Evolutionary conservation across 2,797 vertebrate genomes (phyloP).

Genomic region (Enteromius argenteus): DNA sequence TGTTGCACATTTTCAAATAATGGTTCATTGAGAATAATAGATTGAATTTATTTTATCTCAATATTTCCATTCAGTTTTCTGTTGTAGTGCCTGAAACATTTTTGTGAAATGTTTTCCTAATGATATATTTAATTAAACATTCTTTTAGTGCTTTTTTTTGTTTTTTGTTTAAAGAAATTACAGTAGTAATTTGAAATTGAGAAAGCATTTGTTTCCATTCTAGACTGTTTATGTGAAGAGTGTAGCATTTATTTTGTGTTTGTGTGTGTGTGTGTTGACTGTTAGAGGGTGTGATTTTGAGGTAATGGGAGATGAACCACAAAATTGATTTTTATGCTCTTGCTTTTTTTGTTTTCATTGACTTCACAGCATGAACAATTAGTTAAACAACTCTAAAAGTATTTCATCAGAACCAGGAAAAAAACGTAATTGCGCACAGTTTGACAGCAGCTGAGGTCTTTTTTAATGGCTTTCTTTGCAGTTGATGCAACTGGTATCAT

Average conservation of each 20-base stretch:
- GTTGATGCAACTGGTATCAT: slow-evolving; percentile 34
- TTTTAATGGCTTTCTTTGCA: slow-evolving; percentile 33
- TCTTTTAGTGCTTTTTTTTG: not conserved
- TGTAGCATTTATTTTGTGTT: not conserved
- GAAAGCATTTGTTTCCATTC: not conserved
- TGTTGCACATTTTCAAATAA: slow-evolving; percentile 33
- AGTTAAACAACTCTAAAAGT: slow-evolving; percentile 65
- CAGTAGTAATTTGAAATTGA: not conserved
- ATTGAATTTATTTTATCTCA: not conserved
- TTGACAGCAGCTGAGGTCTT: slow-evolving; percentile 57
- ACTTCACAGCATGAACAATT: slow-evolving; percentile 63
- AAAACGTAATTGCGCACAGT: slow-evolving; percentile 59
- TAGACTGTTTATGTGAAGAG: not conserved
- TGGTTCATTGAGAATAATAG: slow-evolving; percentile 17
- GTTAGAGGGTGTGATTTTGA: slow-evolving; percentile 47
- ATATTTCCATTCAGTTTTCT: slow-evolving; percentile 10
- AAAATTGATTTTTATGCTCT: slow-evolving; percentile 60
- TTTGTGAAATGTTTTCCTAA: not conserved
- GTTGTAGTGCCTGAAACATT: not conserved
- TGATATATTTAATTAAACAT: not conserved
- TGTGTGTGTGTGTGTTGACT: slow-evolving; percentile 18
- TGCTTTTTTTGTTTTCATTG: slow-evolving; percentile 59
- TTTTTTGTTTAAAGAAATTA: not conserved
- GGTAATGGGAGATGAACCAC: slow-evolving; percentile 65
- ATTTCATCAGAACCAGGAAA: slow-evolving; percentile 59